Percentiles rank a stretch among this genome's conserved stretches.
These are phyloP conservation scores for Venustaconcha ellipsiformis DNA, from an alignment of 1,140 invertebrate genomes.

Conservation along the genomic window DNA sequence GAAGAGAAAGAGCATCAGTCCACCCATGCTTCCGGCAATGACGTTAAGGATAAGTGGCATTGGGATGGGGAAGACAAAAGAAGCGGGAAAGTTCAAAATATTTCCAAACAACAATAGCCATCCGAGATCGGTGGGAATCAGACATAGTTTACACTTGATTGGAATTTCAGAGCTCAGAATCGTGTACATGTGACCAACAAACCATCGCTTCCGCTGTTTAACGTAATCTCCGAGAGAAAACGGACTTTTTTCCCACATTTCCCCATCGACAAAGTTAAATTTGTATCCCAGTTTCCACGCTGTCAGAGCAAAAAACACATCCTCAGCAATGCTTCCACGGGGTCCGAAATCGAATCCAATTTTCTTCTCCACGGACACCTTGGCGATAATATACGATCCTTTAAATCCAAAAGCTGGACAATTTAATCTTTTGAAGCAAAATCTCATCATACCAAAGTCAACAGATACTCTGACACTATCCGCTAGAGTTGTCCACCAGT, in stretches of 20 bases:
- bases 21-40: slow-evolving; percentile 22
- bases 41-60: slow-evolving; percentile 14
- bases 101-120: slow-evolving; percentile 16
- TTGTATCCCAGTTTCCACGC: slow-evolving; percentile 74
- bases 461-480: slow-evolving; percentile 91
- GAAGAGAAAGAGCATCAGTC: slow-evolving; percentile 24
- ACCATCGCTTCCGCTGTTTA: slow-evolving; percentile 95
- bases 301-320: slow-evolving; percentile 96
- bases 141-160: slow-evolving; percentile 13
- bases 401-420: slow-evolving; percentile 98
- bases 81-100: slow-evolving; percentile 17
- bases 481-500: slow-evolving; percentile 96
- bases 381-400: slow-evolving; percentile 71
- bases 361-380: slow-evolving; percentile 87
- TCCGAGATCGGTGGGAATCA: slow-evolving; percentile 22
- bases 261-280: slow-evolving; percentile 71
- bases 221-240: slow-evolving; percentile 95
- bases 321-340: slow-evolving; percentile 95
- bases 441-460: slow-evolving; percentile 94
- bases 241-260: slow-evolving; percentile 98
- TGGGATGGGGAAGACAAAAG: slow-evolving; percentile 18
- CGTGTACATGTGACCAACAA: slow-evolving; percentile 65
- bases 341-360: slow-evolving; percentile 96
- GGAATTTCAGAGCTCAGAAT: slow-evolving; percentile 23
- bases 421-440: slow-evolving; percentile 94